Evolutionary conservation across 2,113 vertebrate species (phyloP), one percentile per base, ranked within the genome.

Genomic region (Neodontobutis hainanensis): DNA sequence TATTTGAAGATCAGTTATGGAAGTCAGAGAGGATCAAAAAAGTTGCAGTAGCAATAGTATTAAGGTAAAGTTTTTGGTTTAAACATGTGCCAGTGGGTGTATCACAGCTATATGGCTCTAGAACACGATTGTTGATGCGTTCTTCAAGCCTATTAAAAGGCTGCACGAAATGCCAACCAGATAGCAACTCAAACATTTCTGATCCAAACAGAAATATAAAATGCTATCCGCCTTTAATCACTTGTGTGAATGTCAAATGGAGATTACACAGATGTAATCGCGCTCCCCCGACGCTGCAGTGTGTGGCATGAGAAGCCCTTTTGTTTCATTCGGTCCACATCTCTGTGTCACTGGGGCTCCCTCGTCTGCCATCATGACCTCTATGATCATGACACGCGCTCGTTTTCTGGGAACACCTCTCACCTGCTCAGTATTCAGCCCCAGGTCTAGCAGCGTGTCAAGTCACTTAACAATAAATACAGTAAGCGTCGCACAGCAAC

Each of bases 201-300:
- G 69, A 76, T 75, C 42, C 58, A 70, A 83, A 78, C 69, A 70
- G 53, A 75, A 72, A 67, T 55, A 85, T 80, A 85, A 88, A 88
- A 80, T 64, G 80, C 82, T 86, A 87, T 86, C 79, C 52, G 60
- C 73, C 73, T 73, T 77, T 80, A 72, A 85, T 89, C 88, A 56
- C 14, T 75, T 10, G 52, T 59, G 77, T 86, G 77, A 91, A 91
- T 91, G 89, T 90, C 90, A 91, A 85, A 82, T 79, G 84, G 70
- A 88, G 85, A 89, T 90, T 77, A 85, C 68, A 74, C 56, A 77
- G 85, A 91, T 85, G 79, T 34, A 83, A 87, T 88, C 85, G 44
- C 12, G 62, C 1, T 73, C 78, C 82, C 72, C 58, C 44, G 65
- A 69, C 11, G 53, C 67, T 48, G 77, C n/a, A 36, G 7, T 38